These are phyloP conservation scores for Copsychus sechellarum DNA, from an alignment of 2,113 vertebrate species.

Conservation along the genomic window DNA sequence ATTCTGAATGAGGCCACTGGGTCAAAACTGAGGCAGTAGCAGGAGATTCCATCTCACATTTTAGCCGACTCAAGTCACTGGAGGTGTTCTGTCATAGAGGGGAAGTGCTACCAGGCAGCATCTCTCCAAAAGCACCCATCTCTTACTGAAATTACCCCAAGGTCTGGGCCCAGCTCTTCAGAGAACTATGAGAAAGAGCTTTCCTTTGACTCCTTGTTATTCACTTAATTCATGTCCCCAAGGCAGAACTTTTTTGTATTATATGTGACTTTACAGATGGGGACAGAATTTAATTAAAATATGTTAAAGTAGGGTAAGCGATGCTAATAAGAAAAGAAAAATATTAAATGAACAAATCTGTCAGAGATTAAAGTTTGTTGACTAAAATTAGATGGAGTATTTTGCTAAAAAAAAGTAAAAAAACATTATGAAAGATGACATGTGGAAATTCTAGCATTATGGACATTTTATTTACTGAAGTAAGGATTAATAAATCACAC, in stretches of 20 bases:
- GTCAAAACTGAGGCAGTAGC: background rate
- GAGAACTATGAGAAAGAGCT: background rate
- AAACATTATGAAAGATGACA: background rate
- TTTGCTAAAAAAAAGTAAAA: background rate
- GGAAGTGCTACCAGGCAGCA: background rate
- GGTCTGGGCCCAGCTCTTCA: background rate
- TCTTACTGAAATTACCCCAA: background rate
- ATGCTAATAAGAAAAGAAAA: background rate
- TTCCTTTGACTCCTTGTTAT: background rate
- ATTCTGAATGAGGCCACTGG: background rate
- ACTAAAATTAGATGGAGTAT: background rate
- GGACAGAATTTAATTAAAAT: background rate
- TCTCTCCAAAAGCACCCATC: background rate
- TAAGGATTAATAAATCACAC: background rate
- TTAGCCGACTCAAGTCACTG: background rate
- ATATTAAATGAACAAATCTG: background rate
- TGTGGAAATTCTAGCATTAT: background rate
- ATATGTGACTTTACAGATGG: background rate
- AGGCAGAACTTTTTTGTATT: background rate
- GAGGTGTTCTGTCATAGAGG: rapidly evolving
- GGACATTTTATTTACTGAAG: background rate
- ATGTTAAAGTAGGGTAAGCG: background rate
- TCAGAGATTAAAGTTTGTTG: background rate
- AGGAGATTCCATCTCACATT: background rate
- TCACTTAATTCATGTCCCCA: background rate